Conservation (phyloP, 2,797 vertebrate species). For the Melanotaenia boesemani region DNA sequence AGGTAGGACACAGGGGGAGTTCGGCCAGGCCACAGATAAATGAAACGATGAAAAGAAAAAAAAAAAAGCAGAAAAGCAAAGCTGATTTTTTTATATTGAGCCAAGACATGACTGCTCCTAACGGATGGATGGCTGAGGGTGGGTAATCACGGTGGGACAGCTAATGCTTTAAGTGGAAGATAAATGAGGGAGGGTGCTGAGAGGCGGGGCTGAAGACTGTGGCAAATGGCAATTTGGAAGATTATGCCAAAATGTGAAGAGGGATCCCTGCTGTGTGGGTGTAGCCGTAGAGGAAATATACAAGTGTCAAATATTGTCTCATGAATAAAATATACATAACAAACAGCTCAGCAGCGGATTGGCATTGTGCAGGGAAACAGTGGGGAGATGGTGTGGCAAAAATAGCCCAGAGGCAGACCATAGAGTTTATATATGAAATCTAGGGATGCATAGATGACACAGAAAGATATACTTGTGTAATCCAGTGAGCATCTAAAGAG, state of each 20-base stretch:
- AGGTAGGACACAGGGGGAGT: conserved; percentile 64
- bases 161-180: conserved; percentile 64
- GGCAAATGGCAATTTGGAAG: not conserved
- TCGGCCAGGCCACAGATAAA: conserved; percentile 17
- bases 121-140: conserved; percentile 36
- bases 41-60: not conserved
- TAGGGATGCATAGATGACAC: conserved; percentile 16
- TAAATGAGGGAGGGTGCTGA: conserved; percentile 59
- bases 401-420: conserved; percentile 37
- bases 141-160: conserved; percentile 54
- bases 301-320: conserved; percentile 68
- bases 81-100: conserved; percentile 40
- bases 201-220: conserved; percentile 12
- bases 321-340: conserved; percentile 76
- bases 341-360: conserved; percentile 70
- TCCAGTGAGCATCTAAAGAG: conserved; percentile 18
- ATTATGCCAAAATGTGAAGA: conserved; percentile 52
- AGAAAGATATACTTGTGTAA: conserved; percentile 11
- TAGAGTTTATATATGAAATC: conserved; percentile 40
- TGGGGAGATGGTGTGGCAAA: conserved; percentile 35
- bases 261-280: conserved; percentile 58
- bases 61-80: conserved; percentile 21
- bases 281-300: conserved; percentile 55
- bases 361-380: conserved; percentile 47
- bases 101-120: conserved; percentile 24